Conservation (phyloP, 2,888 invertebrate genomes). For the Pocota personata region DNA sequence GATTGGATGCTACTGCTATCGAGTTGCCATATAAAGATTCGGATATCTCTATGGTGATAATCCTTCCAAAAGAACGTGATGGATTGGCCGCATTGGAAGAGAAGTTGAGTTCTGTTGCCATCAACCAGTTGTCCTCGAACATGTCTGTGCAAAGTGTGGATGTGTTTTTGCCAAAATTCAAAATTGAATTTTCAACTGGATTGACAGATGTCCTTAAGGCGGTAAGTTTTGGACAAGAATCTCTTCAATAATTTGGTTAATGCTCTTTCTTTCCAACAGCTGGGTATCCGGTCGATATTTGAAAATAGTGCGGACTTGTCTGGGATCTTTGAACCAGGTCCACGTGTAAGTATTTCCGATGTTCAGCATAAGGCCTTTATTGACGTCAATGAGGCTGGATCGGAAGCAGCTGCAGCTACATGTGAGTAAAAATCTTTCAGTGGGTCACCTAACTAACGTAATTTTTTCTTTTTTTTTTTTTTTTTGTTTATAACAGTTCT, state of each 20-base stretch:
- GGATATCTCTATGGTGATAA: conserved; percentile 89
- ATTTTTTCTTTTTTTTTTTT: neutral
- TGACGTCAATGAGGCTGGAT: conserved; percentile 94
- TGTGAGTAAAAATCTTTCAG: conserved; percentile 75
- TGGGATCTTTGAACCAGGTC: conserved; percentile 84
- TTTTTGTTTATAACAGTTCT: conserved; percentile 75
- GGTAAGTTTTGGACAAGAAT: conserved; percentile 82
- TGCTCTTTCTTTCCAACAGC: conserved; percentile 81
- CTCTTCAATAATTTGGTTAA: neutral
- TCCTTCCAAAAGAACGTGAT: conserved; percentile 87
- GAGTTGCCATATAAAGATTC: no score
- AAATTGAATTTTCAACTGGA: conserved; percentile 78
- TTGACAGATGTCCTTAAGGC: conserved; percentile 86
- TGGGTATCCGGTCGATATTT: conserved; percentile 89
- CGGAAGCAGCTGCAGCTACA: conserved; percentile 94
- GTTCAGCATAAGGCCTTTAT: conserved; percentile 93
- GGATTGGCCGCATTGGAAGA: conserved; percentile 86
- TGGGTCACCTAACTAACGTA: neutral
- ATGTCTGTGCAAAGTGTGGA: conserved; percentile 84
- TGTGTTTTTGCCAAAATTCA: conserved; percentile 90
- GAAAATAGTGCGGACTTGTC: conserved; percentile 85
- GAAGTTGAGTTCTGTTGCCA: conserved; percentile 84
- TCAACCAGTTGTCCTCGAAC: conserved; percentile 83
- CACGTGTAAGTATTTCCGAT: conserved; percentile 86
- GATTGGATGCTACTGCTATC: no score